Evolutionary conservation across 1,140 invertebrate genomes (phyloP), one percentile per base, ranked within the genome.

Genomic region (Muscidifurax raptorellus): DNA sequence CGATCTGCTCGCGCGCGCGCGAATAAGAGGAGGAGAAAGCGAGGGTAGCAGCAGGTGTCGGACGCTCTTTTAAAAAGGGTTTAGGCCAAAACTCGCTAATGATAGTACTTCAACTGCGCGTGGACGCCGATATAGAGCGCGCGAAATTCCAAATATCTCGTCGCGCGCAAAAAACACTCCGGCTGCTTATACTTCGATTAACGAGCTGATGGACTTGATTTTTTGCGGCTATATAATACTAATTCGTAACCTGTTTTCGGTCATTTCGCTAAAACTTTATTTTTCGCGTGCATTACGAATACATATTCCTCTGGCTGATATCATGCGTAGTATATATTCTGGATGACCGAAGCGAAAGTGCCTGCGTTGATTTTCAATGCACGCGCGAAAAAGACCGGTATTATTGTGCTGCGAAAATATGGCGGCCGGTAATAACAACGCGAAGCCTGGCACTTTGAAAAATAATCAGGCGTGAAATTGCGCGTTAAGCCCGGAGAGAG

Each of bases 61-160:
- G 67, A 64, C 22, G 27, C 75, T 27, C 22, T 69, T 66, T 59
- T 74, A 36, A 74, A 74, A 84, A 79, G 83, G 67, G 44, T 80
- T 78, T 72, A 47, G 44, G 64, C 25, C n/a, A 5, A 44, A 15
- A 22, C 10, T 5, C 28, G 66, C 64, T 84, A 84, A 84, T 84
- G 69, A 84, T 84, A 84, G 83, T 80, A 72, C 77, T 44, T 5
- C 15, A 15, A 59, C 47, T 12, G 18, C 25, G 32, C 28, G 22
- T 22, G 52, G 22, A 7, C 15, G 44, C 47, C 81, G 82, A 84
- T 84, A 84, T 84, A 84, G 80, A 80, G 71, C 18, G 47, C 28
- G 82, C 36, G 36, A 40, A 4, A 59, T 59, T 18, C 67, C 83
- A 67, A 84, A 83, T 76, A 82, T 28, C 59, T 82, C 40, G 25